Conservation (phyloP, 2,888 invertebrate genomes). For the Trissoscelio sp. region DNA sequence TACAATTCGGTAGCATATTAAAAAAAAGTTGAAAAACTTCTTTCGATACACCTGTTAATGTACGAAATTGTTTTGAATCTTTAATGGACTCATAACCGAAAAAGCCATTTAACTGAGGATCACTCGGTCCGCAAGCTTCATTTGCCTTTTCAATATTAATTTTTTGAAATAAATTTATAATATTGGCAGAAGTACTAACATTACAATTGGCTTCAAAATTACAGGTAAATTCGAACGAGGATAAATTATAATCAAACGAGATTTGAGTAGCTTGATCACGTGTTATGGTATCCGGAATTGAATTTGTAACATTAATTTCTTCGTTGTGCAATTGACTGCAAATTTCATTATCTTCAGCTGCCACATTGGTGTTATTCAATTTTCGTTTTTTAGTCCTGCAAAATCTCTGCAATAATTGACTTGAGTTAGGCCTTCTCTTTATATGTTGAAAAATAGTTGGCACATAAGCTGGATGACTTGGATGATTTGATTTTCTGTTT, state of each 20-base stretch:
- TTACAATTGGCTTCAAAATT: slow-evolving; percentile 14
- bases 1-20: slow-evolving; percentile 54
- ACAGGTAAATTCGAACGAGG: slow-evolving; percentile 9
- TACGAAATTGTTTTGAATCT: slow-evolving; percentile 25
- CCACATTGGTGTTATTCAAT: neutral
- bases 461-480: slow-evolving; percentile 55
- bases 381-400: neutral
- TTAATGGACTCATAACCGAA: slow-evolving; percentile 18
- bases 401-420: neutral
- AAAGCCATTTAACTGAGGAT: slow-evolving; percentile 1
- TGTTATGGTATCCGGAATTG: slow-evolving; percentile 6
- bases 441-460: slow-evolving; percentile 46
- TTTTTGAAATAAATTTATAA: slow-evolving; percentile 8
- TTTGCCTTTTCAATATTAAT: slow-evolving; percentile 8
- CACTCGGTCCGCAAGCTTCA: slow-evolving; percentile 14
- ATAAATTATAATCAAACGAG: too few species aligned
- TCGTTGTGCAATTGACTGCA: too few species aligned
- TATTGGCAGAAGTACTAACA: slow-evolving; percentile 19
- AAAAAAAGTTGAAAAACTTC: slow-evolving; percentile 59
- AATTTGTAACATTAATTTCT: neutral
- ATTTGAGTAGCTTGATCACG: too few species aligned
- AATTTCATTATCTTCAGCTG: too few species aligned
- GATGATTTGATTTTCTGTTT: slow-evolving; percentile 52
- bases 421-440: too few species aligned
- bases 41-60: slow-evolving; percentile 60